Evolutionary conservation across 2,888 invertebrate species (phyloP), one percentile per base, ranked within the genome.

Genomic region (Itoplectis maculator): DNA sequence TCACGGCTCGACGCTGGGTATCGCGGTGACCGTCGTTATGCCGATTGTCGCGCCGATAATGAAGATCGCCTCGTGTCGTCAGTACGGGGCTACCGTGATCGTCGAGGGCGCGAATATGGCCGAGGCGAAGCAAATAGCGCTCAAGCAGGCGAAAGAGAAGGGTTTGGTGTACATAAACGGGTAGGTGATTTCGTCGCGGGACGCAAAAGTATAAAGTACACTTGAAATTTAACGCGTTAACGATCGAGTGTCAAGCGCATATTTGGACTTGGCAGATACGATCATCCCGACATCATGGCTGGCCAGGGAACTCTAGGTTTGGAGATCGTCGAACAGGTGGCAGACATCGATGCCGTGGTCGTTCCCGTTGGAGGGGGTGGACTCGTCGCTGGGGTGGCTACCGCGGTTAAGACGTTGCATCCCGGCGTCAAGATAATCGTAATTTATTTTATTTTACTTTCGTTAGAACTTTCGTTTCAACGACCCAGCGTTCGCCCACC

Each of bases 331-430:
- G 98, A 98, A 89, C 98, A 99, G 92, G 97, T 98, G 0, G 95
- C 96, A 0, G 95, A 97, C 78, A 95, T 98, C 13, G 98, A 99
- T 92, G 98, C 98, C 0, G 95, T 98, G 37, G 94, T 99, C 20
- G 96, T 99, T 15, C 99, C 99, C 0, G 97, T 98, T 0, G 99
- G 99, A 0, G 99, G 98, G n/a, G 98, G 97, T 0, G 99, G 99
- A 0, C 94, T 99, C 1, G 95, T 99, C 72, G 98, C 99, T 0
- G 99, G 99, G 0, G 95, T 97, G 11, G 97, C 98, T 2, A 95
- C 97, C 0, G 98, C 98, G 1, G 94, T 98, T 75, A 99, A 99
- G 93, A 96, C 96, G 13, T 93, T 99, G 9, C 95, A 96, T 82
- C 98, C 98, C 0, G 94, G 95, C 77, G 96, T 97, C 0, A 95